A percentile compares a stretch with the other conserved stretches of the same genome.
Conservation (phyloP, 2,113 vertebrate species). For the Capreolus pygargus region DNA sequence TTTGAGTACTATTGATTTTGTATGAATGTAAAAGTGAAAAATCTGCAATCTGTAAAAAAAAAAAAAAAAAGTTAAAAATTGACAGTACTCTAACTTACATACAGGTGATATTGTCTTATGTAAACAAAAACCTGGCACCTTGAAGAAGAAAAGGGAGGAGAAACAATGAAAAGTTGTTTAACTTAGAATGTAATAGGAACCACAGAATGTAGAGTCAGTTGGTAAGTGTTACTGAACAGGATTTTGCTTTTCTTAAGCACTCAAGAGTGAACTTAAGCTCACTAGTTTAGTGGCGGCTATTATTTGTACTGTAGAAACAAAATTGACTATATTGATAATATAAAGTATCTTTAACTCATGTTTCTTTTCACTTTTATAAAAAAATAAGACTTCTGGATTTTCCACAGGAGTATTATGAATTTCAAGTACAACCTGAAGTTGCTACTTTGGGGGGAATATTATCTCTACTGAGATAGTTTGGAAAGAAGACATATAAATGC, state of each 20-base stretch:
- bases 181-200: not conserved
- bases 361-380: constrained; percentile 39
- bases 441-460: not conserved
- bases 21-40: constrained; percentile 9
- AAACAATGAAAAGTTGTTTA: constrained; percentile 9
- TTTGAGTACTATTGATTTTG: constrained; percentile 20
- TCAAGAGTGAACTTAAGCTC: not conserved
- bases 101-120: not conserved
- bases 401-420: not conserved
- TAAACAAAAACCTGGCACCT: not conserved
- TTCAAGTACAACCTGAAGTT: not conserved
- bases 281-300: not conserved
- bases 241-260: not conserved
- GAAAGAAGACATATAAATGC: not conserved
- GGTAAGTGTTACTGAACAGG: not conserved
- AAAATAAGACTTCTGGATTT: not conserved
- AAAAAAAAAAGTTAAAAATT: constrained; percentile 66
- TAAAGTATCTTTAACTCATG: not conserved
- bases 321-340: not conserved
- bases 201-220: not conserved
- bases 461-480: not conserved
- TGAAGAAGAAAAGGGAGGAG: not conserved
- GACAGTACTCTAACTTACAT: not conserved
- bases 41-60: constrained; percentile 23
- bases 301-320: not conserved